Conservation (phyloP, 2,888 invertebrate species). For the Balanococcus diminutus region DNA sequence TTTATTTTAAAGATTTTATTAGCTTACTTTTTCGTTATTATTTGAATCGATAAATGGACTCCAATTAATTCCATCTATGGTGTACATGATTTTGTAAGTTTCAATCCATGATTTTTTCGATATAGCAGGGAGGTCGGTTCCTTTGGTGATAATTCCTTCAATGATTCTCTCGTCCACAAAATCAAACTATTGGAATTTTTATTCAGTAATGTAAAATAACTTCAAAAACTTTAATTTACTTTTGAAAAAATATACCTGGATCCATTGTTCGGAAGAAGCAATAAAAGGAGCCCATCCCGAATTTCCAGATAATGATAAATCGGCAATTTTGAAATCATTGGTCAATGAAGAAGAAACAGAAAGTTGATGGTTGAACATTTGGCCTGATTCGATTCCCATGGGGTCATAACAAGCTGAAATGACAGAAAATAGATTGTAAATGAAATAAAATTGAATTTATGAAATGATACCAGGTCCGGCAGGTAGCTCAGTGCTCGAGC, state of each 20-base stretch:
- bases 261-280: conserved; percentile 73
- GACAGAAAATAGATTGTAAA: too few relatives aligned
- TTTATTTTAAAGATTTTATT: too few relatives aligned
- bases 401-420: conserved; percentile 69
- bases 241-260: conserved; percentile 65
- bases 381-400: conserved; percentile 73
- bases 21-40: conserved; percentile 64
- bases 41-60: conserved; percentile 69
- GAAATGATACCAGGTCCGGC: too few relatives aligned
- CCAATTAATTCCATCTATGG: conserved; percentile 74
- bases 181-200: conserved; percentile 68
- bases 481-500: too few relatives aligned
- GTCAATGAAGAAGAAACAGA: conserved; percentile 69
- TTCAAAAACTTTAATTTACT: background rate
- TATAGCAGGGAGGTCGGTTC: conserved; percentile 57
- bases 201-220: background rate
- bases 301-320: conserved; percentile 64
- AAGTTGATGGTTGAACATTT: conserved; percentile 70
- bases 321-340: conserved; percentile 61
- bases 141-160: conserved; percentile 77
- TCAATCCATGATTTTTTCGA: conserved; percentile 75
- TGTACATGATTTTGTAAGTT: conserved; percentile 75
- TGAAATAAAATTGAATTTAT: too few relatives aligned
- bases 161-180: conserved; percentile 76
- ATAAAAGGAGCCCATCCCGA: conserved; percentile 72